These are phyloP conservation scores for Pegoplata infirma DNA, from an alignment of 2,888 invertebrate species.

Conservation along the genomic window DNA sequence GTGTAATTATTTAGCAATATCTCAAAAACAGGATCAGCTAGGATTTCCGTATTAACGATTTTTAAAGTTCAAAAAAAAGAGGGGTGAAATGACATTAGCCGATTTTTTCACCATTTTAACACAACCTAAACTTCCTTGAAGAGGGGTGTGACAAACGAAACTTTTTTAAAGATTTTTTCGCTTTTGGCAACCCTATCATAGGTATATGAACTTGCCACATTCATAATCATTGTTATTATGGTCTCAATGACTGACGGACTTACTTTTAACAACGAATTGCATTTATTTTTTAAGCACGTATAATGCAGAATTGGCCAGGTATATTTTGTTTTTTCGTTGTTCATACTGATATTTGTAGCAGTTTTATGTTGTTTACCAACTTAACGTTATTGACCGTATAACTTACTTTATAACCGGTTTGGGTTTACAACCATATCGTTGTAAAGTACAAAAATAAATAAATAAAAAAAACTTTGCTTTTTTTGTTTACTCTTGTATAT, in stretches of 20 bases:
- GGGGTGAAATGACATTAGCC: too few relatives aligned
- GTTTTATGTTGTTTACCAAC: slow-evolving; percentile 19
- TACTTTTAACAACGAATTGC: too few relatives aligned
- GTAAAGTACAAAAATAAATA: not conserved
- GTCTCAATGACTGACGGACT: slow-evolving; percentile 29
- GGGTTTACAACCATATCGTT: not conserved
- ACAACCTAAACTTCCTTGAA: too few relatives aligned
- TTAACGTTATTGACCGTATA: slow-evolving; percentile 58
- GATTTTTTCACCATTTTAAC: too few relatives aligned
- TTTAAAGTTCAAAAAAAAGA: too few relatives aligned
- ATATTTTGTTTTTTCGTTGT: slow-evolving; percentile 21
- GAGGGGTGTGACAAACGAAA: too few relatives aligned
- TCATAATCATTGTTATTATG: not conserved
- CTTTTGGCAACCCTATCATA: not conserved
- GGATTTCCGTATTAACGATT: too few relatives aligned
- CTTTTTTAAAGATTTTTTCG: too few relatives aligned
- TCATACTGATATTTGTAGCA: slow-evolving; percentile 17
- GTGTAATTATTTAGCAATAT: too few relatives aligned
- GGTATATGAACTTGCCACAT: slow-evolving; percentile 21
- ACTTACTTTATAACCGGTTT: slow-evolving; percentile 57
- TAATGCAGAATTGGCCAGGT: slow-evolving; percentile 21
- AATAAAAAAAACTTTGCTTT: not conserved
- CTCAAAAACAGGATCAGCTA: too few relatives aligned
- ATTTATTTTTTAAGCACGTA: not conserved
- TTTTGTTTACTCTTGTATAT: not conserved